Conservation (phyloP, 2,113 vertebrate genomes). For the Melanocharis versteri region DNA sequence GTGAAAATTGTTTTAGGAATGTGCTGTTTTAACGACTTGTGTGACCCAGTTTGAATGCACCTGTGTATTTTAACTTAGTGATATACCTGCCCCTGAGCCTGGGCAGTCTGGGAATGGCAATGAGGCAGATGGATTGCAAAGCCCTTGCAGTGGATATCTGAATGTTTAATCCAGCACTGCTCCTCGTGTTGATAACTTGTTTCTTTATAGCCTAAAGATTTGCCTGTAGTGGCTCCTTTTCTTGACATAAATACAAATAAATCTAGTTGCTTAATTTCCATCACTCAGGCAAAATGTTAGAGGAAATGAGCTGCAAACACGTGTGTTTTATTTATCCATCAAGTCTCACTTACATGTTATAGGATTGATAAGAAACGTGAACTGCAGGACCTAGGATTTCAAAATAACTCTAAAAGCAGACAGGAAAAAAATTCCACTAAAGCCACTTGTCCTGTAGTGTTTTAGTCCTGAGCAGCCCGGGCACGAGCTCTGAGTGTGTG, state of each 20-base stretch:
- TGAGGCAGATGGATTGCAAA: background rate
- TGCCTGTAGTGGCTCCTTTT: background rate
- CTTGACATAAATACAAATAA: background rate
- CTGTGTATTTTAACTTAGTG: background rate
- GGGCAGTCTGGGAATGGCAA: background rate
- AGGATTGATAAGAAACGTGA: background rate
- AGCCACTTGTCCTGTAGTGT: background rate
- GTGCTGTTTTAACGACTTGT: background rate
- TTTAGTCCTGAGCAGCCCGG: background rate
- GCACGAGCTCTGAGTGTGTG: background rate
- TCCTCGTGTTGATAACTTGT: background rate
- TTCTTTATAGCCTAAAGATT: background rate
- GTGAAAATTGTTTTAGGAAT: background rate
- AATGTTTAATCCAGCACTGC: background rate
- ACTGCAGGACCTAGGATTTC: background rate
- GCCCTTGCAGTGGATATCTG: background rate
- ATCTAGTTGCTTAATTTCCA: background rate
- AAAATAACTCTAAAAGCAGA: background rate
- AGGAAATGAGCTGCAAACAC: background rate
- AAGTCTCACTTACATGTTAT: background rate
- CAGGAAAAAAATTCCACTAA: background rate
- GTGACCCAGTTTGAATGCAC: background rate
- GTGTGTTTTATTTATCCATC: background rate
- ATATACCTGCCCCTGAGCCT: background rate
- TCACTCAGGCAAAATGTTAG: background rate